Evolutionary conservation across 2,888 invertebrate species (phyloP), one percentile per base, ranked within the genome.

Genomic region (Amblyteles armatorius): DNA sequence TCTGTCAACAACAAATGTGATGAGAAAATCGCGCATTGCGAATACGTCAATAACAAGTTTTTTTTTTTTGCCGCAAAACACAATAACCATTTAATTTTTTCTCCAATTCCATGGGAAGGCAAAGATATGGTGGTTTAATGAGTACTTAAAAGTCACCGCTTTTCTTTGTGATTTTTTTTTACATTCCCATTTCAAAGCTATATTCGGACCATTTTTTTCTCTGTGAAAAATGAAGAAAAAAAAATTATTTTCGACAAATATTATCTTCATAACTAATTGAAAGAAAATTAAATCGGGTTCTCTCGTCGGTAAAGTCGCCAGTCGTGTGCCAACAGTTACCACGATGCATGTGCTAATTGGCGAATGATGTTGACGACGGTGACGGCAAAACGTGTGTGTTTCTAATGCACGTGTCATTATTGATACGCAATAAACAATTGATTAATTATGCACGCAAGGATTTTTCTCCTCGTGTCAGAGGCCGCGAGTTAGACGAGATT

Each of bases 391-490:
- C 33, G 33, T n/a, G 13, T 22, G 13, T 29, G 50, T 63, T 65
- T 40, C 50, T 63, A n/a, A 22, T 36, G 65, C 13, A 33, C 22
- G 7, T 33, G 33, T 76, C 22, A 22, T 57, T 57, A 52, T 52
- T 26, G 7, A 76, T 13, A 11, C 44, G 22, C 7, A 1, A 16
- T 76, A 63, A 74, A 74, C 50, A 63, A 76, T 76, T 22, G 36
- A 76, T 76, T 76, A 65, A 76, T 76, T 65, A 76, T 76, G 76
- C 50, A 76, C 65, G 19, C 76, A 76, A 13, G 76, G 50, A 50
- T 48, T 40, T 48, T 55, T 74, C 65, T 76, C 50, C 50, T 50
- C 50, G 3, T 44, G 60, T 13, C 33, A 73, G 22, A 44, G n/a
- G 22, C 9, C 5, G 11, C 36, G 57, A 22, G 48, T 33, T 44